A percentile compares a stretch with the other conserved stretches of the same genome.
Conservation (phyloP, 2,113 vertebrate species). For the Antechinus flavipes region DNA sequence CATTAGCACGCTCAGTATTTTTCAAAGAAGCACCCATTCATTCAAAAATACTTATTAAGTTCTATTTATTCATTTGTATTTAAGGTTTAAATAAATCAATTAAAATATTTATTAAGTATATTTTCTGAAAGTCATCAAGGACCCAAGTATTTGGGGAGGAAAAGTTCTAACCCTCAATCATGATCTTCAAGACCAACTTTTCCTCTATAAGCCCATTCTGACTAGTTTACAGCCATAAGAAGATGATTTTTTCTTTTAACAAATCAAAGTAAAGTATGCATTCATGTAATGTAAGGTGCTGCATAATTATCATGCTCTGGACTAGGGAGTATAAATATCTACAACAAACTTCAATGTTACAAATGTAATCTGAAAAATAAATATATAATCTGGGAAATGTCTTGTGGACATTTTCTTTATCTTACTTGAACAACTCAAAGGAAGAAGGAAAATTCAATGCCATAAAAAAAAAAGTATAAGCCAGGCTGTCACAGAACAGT, state of each 20-base stretch:
- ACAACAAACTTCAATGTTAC: neutral
- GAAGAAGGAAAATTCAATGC: neutral
- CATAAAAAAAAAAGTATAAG: neutral
- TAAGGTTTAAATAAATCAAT: no score
- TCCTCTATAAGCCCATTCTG: neutral
- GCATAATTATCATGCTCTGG: neutral
- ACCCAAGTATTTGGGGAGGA: neutral
- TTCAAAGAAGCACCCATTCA: neutral
- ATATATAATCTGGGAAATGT: neutral
- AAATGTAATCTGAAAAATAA: neutral
- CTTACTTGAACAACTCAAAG: conserved; percentile 26
- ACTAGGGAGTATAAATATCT: neutral
- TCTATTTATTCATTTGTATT: no score
- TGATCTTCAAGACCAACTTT: neutral
- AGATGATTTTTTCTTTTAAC: neutral
- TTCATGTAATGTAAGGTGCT: neutral
- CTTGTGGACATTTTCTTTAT: conserved; percentile 12
- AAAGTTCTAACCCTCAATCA: neutral
- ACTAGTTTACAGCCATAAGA: neutral
- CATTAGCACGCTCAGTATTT: neutral
- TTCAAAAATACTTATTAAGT: neutral
- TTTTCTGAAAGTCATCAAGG: neutral
- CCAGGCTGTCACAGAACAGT: neutral
- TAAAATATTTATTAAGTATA: neutral
- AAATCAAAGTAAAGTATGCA: neutral